These are phyloP conservation scores for Sabellastarte sp. DNA, from an alignment of 2,888 invertebrate species.

Conservation along the genomic window DNA sequence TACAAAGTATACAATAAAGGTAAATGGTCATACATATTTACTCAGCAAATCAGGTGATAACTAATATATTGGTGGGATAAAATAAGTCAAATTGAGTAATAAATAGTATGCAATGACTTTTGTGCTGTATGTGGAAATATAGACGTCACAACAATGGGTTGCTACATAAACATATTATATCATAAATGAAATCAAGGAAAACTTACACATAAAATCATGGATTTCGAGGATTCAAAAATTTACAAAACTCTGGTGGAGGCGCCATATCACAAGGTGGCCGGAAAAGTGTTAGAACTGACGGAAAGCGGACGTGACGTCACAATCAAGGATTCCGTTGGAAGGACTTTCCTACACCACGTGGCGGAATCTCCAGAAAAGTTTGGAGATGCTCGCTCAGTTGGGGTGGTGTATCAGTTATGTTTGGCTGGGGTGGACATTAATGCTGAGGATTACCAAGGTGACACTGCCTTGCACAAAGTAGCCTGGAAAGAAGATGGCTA, in stretches of 20 bases:
- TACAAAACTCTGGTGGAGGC: slow-evolving; percentile 60
- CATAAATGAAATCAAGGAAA: no score
- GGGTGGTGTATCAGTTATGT: slow-evolving; percentile 45
- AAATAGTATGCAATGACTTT: no score
- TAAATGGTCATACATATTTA: no score
- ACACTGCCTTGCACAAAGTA: slow-evolving; percentile 43
- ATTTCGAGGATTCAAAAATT: slow-evolving; percentile 23
- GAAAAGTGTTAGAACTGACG: slow-evolving; percentile 37
- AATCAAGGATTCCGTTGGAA: slow-evolving; percentile 36
- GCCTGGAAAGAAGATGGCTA: no score
- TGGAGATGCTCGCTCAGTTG: slow-evolving; percentile 38
- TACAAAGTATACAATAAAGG: no score
- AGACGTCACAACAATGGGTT: no score
- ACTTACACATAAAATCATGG: no score
- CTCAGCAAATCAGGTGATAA: no score
- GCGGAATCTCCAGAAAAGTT: slow-evolving; percentile 40
- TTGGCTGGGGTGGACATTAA: slow-evolving; percentile 47
- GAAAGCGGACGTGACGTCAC: slow-evolving; percentile 44
- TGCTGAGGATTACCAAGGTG: slow-evolving; percentile 34
- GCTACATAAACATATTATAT: no score
- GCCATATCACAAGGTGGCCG: slow-evolving; percentile 35
- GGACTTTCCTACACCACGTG: slow-evolving; percentile 43
- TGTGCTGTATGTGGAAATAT: no score
- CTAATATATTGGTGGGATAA: no score
- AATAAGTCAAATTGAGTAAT: no score